Conservation (phyloP, 2,797 vertebrate genomes). For the Distichodus sexfasciatus region DNA sequence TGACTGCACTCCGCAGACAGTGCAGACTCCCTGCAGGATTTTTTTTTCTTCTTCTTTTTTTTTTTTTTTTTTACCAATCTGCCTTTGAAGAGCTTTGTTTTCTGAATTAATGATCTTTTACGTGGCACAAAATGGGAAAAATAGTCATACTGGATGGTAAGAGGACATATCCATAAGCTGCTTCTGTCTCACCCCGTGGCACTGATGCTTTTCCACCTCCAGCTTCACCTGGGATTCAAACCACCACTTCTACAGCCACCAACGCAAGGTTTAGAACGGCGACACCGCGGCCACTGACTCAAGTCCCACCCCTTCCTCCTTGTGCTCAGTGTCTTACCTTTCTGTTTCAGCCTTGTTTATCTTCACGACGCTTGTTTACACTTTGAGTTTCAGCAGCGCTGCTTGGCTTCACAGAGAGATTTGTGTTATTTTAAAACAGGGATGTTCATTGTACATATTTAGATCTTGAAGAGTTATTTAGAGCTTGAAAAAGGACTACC, state of each 20-base stretch:
- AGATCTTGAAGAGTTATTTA: neutral
- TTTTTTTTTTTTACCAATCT: constrained; percentile 36
- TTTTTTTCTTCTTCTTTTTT: too few species aligned
- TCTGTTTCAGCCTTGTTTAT: constrained; percentile 8
- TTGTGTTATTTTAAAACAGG: neutral
- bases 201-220: constrained; percentile 5
- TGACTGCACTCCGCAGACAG: constrained; percentile 28
- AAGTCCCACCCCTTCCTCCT: too few species aligned
- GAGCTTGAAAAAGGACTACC: neutral
- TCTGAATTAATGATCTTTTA: constrained; percentile 64
- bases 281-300: too few species aligned
- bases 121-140: too few species aligned
- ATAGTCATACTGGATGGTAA: constrained; percentile 47
- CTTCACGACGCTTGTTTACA: constrained; percentile 29
- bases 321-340: neutral
- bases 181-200: too few species aligned
- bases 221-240: neutral
- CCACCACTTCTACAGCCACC: too few species aligned
- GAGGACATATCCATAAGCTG: too few species aligned
- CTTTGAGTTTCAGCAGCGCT: constrained; percentile 12
- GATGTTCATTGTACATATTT: neutral
- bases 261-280: too few species aligned
- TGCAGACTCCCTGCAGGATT: neutral
- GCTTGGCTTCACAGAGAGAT: constrained; percentile 15
- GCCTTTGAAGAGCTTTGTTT: constrained; percentile 49